Conservation (phyloP, 2,797 vertebrate genomes). For the Arrhamphus sclerolepis region DNA sequence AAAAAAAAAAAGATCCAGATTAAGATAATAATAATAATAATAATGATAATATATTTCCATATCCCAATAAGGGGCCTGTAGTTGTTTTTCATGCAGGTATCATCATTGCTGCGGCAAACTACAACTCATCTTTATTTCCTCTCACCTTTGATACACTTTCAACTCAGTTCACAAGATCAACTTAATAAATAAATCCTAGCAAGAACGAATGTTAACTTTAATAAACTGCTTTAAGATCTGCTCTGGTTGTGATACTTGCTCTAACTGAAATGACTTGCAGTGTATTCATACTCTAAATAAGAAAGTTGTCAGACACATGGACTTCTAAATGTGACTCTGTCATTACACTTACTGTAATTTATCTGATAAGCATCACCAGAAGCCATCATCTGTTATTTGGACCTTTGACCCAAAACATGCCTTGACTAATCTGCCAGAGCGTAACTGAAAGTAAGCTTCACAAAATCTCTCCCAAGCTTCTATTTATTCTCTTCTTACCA, state of each 20-base stretch:
- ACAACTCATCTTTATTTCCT: slow-evolving; percentile 44
- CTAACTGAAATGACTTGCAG: too few relatives aligned
- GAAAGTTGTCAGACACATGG: background rate
- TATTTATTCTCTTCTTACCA: slow-evolving; percentile 21
- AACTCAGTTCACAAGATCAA: too few relatives aligned
- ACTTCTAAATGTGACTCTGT: slow-evolving; percentile 5
- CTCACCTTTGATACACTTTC: slow-evolving; percentile 7
- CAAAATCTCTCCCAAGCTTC: slow-evolving; percentile 38
- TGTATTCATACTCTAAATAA: slow-evolving; percentile 1
- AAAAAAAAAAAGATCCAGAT: too few relatives aligned
- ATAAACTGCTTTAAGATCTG: too few relatives aligned
- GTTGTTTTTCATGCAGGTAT: slow-evolving; percentile 56
- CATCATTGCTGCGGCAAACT: slow-evolving; percentile 41
- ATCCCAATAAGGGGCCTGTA: slow-evolving; percentile 37
- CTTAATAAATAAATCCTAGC: too few relatives aligned
- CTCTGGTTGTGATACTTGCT: too few relatives aligned
- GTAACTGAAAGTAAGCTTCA: slow-evolving; percentile 41
- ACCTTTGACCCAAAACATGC: slow-evolving; percentile 36
- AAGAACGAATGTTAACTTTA: too few relatives aligned
- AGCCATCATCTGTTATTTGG: slow-evolving; percentile 38
- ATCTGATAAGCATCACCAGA: slow-evolving; percentile 8
- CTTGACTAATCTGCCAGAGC: slow-evolving; percentile 37
- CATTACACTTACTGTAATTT: slow-evolving; percentile 10
- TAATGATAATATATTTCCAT: too few relatives aligned
- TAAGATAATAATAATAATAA: too few relatives aligned